Conservation (phyloP, 1,140 invertebrate genomes). For the Cydia pomonella region DNA sequence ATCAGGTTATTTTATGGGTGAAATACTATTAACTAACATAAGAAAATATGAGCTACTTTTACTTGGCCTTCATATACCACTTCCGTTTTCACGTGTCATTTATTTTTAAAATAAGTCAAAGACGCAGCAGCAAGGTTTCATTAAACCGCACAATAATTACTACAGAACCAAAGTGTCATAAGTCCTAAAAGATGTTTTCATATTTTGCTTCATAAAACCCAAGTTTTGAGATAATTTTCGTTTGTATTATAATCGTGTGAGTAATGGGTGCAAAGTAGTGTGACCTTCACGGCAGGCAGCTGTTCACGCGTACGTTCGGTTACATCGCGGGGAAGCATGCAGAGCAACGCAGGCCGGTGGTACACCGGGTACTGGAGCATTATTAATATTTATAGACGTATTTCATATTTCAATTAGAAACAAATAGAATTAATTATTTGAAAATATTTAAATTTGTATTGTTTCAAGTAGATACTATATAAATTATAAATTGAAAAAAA, state of each 20-base stretch:
- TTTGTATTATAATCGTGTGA: not conserved
- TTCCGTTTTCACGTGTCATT: not conserved
- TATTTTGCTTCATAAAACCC: not conserved
- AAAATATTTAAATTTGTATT: no score
- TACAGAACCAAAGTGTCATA: not conserved
- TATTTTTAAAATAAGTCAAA: slow-evolving; percentile 23
- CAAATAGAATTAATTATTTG: no score
- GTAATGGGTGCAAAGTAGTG: not conserved
- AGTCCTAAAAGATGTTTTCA: not conserved
- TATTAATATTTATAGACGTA: not conserved
- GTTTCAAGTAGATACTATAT: no score
- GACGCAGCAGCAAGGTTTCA: slow-evolving; percentile 6
- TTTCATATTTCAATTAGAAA: no score
- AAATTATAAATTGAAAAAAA: no score
- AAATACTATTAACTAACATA: no score
- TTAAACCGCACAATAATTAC: slow-evolving; percentile 1
- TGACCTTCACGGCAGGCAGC: slow-evolving; percentile 56
- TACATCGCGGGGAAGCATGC: slow-evolving; percentile 51
- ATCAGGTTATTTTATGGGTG: no score
- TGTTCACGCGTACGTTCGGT: slow-evolving; percentile 38
- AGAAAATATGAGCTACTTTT: no score
- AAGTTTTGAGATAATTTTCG: not conserved
- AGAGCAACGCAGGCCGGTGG: slow-evolving; percentile 32
- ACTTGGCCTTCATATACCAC: no score
- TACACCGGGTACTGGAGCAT: slow-evolving; percentile 22